Base-by-base conservation (phyloP, 2,888 invertebrate species). In the Orthosia cruda region DNA sequence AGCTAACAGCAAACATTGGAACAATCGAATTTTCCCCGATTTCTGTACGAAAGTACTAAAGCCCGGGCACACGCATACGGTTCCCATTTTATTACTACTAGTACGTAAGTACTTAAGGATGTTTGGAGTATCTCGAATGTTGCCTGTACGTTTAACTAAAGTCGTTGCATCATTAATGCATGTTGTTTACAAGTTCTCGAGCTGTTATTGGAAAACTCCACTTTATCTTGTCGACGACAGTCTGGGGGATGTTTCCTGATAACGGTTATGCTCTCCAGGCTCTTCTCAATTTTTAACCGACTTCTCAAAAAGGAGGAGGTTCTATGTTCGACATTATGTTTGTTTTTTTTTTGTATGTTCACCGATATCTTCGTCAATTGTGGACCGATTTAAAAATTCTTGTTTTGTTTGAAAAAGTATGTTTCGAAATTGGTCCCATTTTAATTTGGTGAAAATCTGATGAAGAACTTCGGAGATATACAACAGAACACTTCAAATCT, bases 121-220 rank as follows among this genome's bases (percentile, higher is more conserved):
- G 78, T 86, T 86, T 80, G 74, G 69, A 85, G 85, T 80, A 66
- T 78, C 75, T 81, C 64, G 75, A 74, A 79, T 71, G 76, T 74
- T 72, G 77, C 61, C 59, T 64, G 62, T 71, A 68, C 52, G 75
- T 79, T 81, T 83, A 83, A 83, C 77, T 85, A 83, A 80, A 74
- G 77, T 71, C 75, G 78, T 74, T 85, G 87, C 87, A 87, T 85
- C 84, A 82, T 82, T 87, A 84, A 86, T 86, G 86, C 81, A 81
- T 70, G 80, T 83, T 87, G 83, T 87, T 87, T 82, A 85, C 84
- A 76, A 87, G 83, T 85, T 86, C 78, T 78, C 74, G 77, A 62
- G 80, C 58, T 80, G 76, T 82, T 86, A 86, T 86, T 78, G 77
- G 82, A 80, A 85, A 84, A 83, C 81, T 84, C 74, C 69, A 79